Conservation (phyloP, 1,140 invertebrate species). For the Drosophila murphyi region DNA sequence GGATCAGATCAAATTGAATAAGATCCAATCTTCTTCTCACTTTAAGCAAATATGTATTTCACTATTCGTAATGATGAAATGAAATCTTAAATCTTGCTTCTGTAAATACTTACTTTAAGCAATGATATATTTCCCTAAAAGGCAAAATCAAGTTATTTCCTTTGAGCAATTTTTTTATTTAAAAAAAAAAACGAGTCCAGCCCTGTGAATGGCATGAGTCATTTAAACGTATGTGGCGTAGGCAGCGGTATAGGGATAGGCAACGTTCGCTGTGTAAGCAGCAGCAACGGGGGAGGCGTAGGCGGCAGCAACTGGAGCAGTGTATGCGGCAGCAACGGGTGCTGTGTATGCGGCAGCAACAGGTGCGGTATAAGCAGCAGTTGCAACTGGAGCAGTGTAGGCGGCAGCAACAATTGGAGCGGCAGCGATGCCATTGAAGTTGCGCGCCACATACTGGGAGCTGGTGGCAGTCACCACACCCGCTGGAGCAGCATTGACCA, state of each 20-base stretch:
- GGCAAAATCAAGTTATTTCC: not conserved
- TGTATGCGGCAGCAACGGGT: conserved; percentile 24
- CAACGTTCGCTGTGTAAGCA: conserved; percentile 41
- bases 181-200: not conserved
- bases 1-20: too few species aligned
- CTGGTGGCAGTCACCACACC: conserved; percentile 84
- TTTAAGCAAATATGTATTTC: too few species aligned
- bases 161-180: conserved; percentile 48
- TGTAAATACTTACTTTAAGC: not conserved
- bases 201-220: not conserved
- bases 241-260: conserved; percentile 53
- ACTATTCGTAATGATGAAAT: too few species aligned
- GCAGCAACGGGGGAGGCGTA: conserved; percentile 48
- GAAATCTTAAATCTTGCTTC: not conserved
- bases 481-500: conserved; percentile 65
- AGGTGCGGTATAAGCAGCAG: conserved; percentile 56
- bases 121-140: too few species aligned
- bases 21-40: too few species aligned
- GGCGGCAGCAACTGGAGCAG: conserved; percentile 14
- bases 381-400: conserved; percentile 36
- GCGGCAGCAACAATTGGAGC: conserved; percentile 69
- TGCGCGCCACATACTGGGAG: conserved; percentile 84
- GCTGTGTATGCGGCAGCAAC: conserved; percentile 48
- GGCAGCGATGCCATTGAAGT: conserved; percentile 83
- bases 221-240: conserved; percentile 67